Evolutionary conservation across 2,797 vertebrate genomes (phyloP), one percentile per base, ranked within the genome.

Genomic region (Enteromius thamalakanensis): DNA sequence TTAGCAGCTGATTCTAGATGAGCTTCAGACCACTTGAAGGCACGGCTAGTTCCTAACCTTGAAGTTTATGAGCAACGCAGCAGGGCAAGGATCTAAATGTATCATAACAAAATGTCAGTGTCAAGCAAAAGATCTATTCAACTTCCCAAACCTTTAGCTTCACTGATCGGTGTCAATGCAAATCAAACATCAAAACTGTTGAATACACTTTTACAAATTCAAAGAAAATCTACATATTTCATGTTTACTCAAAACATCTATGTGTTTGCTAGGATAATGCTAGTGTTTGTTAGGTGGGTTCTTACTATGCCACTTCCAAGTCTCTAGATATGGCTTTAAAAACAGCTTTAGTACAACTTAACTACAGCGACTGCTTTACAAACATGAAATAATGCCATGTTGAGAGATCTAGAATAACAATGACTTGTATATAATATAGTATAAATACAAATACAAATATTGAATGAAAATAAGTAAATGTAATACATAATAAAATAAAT

Each of bases 11-110:
- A 79, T 51, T 74, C 69, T 79, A 49, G 47, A 79, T 26, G 64
- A 80, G 42, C 67, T 76, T 49, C 79, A 76, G 40, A 51, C 7
- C 21, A 29, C 69, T 32, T 34, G 37, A 76, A 79, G 81, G 83
- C 62, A 88, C 85, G 81, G 60, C 0, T 0, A 83, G 83, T 85
- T 42, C 37, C 87, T 78, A 83, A 83, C 74, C 34, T 81, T 58
- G 40, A 53, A 3, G 6, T 79, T 64, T 79, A 53, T 60, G 34
- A 85, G n/a, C n/a, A 23, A 21, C 58, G 34, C 37, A 53, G 62
- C 29, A 45, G 9, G 69, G 51, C 23, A 37, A 29, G 55, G 34
- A 75, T 75, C 26, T 77, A 23, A 77, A 42, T 15, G 12, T 23
- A 40, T n/a, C 21, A 62, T 3, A 9, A 69, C 32, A 58, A 12